These are phyloP conservation scores for Datnioides undecimradiatus DNA, from an alignment of 2,113 vertebrate species.

Conservation along the genomic window DNA sequence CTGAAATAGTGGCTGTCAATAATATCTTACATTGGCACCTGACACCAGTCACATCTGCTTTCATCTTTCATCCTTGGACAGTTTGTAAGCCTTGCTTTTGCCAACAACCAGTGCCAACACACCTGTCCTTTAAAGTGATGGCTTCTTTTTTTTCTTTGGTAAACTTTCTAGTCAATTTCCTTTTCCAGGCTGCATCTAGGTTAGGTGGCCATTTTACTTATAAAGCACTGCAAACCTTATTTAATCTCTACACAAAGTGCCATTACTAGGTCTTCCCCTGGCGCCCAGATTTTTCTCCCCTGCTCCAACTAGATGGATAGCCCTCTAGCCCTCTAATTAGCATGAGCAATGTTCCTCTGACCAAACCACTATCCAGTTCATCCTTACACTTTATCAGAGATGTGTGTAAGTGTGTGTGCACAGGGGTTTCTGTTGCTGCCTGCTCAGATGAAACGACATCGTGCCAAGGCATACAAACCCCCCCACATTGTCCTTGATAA, in stretches of 20 bases:
- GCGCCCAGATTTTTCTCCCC: slow-evolving; percentile 52
- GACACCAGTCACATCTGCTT: slow-evolving; percentile 14
- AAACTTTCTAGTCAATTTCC: slow-evolving; percentile 27
- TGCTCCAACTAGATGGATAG: slow-evolving; percentile 70
- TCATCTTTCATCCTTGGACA: slow-evolving; percentile 6
- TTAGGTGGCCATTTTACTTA: slow-evolving; percentile 40
- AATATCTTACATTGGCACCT: slow-evolving; percentile 21
- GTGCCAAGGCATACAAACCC: slow-evolving; percentile 52
- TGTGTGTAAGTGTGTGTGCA: slow-evolving; percentile 1
- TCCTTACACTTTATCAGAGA: slow-evolving; percentile 63
- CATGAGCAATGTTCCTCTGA: slow-evolving; percentile 79
- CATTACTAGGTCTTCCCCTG: slow-evolving; percentile 35
- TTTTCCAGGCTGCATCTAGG: slow-evolving; percentile 30
- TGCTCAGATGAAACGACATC: slow-evolving; percentile 22
- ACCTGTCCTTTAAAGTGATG: not conserved
- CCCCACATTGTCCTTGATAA: slow-evolving; percentile 64
- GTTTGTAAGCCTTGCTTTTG: slow-evolving; percentile 8
- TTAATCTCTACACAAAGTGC: slow-evolving; percentile 64
- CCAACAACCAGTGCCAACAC: not conserved
- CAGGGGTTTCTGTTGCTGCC: slow-evolving; percentile 34
- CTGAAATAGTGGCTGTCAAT: slow-evolving; percentile 16
- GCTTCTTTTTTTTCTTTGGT: not conserved
- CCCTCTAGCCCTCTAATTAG: slow-evolving; percentile 75
- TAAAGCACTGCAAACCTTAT: slow-evolving; percentile 60
- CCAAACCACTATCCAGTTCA: slow-evolving; percentile 69